Evolutionary conservation across 2,113 vertebrate genomes (phyloP), one percentile per base, ranked within the genome.

Genomic region (Thunnus thynnus): DNA sequence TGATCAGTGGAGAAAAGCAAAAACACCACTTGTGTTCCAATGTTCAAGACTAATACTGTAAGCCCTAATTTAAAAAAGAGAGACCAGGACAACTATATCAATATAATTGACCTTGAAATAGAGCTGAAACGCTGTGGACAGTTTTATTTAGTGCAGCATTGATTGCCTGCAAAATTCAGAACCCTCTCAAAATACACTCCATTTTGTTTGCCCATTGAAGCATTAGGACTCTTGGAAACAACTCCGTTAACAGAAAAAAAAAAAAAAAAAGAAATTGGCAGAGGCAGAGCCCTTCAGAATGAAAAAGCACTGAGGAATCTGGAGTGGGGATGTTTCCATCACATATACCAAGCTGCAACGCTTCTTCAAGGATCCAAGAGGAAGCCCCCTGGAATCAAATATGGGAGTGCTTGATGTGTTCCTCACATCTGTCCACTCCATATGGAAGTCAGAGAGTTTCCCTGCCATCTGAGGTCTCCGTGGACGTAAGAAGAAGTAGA

Each of bases 361-460:
- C 52, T 61, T 70, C 78, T 61, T 51, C 17, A 57, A 66, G 77
- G 71, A 78, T n/a, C 58, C 1, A 13, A 55, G 60, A 70, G 55
- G 55, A 69, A 58, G 25, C 61, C 46, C 41, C n/a, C 36, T 22
- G 66, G 80, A 84, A 89, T 87, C 57, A 68, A 87, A 86, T 68
- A 79, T 32, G 47, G 62, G 47, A 63, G 25, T 61, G 72, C 80
- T 83, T 87, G 83, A 92, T 86, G 80, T 78, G 63, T 50, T 75
- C 46, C 47, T 30, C 78, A 87, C 89, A 93, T 90, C 89, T 87
- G 89, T 89, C 76, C 67, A 54, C 64, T 76, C 80, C 86, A 84
- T 87, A 88, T 91, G 89, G 88, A 78, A 79, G 56, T 64, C 30
- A 20, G 27, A 44, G 56, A 76, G 44, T 71, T 68, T 84, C n/a